Evolutionary conservation across 2,113 vertebrate genomes (phyloP), one percentile per base, ranked within the genome.

Genomic region (Gymnocephalus cernua): DNA sequence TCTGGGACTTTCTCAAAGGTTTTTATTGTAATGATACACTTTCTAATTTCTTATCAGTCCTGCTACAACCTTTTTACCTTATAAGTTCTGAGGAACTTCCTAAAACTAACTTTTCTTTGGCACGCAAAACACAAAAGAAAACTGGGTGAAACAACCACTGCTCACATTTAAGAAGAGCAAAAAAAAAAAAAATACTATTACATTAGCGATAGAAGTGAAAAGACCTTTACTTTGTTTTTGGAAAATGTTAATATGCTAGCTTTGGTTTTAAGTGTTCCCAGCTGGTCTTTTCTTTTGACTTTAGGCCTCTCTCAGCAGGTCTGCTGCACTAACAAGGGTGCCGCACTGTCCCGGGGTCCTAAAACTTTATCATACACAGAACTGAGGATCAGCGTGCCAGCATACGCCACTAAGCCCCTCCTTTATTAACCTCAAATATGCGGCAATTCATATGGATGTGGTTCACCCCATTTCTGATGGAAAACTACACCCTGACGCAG

Each of bases 251-350:
- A 87, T 84, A 79, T 78, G 50, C 77, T 56, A 77, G 83, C 80
- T 87, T 88, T 87, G 74, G 67, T 88, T 77, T 63, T 90, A 92
- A 92, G 80, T 88, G 87, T 58, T 93, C 54, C 89, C 92, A 93
- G 92, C 89, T 92, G 91, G 44, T 71, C 66, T 74, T 74, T 80
- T 72, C 68, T 88, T 74, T 75, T 84, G 83, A 87, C 59, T 35
- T 77, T 81, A 79, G 53, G 69, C 86, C 57, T 87, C 65, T 89
- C 72, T 69, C 72, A 53, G 68, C 75, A 1, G 75, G 75, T n/a
- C 89, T 83, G 59, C 91, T 85, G 72, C 77, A 78, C 90, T 90
- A 92, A 92, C 88, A 88, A 89, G 87, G 81, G 71, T 88, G 79
- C 90, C 38, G 21, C 25, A 29, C 72, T 71, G 80, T 93, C 86